These are phyloP conservation scores for Miniopterus natalensis DNA, from an alignment of 2,113 vertebrate genomes.

Conservation along the genomic window DNA sequence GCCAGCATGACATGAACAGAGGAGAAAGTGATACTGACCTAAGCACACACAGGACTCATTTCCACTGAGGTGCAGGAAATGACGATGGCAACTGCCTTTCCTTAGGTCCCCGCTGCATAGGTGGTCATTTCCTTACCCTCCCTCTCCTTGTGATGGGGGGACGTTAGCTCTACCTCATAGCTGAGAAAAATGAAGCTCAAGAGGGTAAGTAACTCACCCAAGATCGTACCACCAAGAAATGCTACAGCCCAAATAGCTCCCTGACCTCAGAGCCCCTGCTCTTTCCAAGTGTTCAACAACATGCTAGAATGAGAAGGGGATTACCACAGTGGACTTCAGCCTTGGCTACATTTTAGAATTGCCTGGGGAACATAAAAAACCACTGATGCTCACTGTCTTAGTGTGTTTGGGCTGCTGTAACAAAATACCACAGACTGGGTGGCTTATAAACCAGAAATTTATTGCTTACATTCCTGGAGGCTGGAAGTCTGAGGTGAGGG, in stretches of 20 bases:
- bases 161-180: background rate
- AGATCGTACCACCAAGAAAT: background rate
- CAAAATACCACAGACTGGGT: background rate
- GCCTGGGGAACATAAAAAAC: background rate
- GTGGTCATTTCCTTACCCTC: background rate
- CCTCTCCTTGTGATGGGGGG: background rate
- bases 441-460: background rate
- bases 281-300: background rate
- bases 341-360: slow-evolving; percentile 28
- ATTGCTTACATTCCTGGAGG: background rate
- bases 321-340: background rate
- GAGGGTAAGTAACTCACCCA: background rate
- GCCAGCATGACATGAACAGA: background rate
- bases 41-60: background rate
- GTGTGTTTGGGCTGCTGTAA: background rate
- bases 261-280: background rate
- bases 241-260: background rate
- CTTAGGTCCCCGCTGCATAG: background rate
- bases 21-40: background rate
- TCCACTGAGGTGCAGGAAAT: background rate
- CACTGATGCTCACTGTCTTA: background rate
- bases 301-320: background rate
- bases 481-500: background rate
- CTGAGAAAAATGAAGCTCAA: background rate
- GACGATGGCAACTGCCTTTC: background rate